These are phyloP conservation scores for Petrolisthes cinctipes DNA, from an alignment of 2,888 invertebrate species.

Conservation along the genomic window DNA sequence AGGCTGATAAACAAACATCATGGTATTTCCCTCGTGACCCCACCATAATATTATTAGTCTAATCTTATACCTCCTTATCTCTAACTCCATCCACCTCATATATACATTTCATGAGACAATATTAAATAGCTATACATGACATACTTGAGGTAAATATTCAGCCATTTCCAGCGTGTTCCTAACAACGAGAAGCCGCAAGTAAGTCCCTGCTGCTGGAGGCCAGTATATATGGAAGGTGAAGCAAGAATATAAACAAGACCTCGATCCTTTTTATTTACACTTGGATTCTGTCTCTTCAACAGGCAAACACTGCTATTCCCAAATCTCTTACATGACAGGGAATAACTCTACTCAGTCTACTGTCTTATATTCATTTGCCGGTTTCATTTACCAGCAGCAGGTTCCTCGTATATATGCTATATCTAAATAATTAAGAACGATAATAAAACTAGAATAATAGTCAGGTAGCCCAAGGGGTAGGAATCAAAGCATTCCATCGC, in stretches of 20 bases:
- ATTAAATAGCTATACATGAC: background rate
- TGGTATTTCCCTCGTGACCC: no score
- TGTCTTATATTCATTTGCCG: no score
- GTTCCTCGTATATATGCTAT: no score
- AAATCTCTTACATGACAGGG: background rate
- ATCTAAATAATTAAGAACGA: no score
- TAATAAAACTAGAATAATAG: no score
- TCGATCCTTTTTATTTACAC: background rate
- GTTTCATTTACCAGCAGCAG: no score
- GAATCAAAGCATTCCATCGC: no score
- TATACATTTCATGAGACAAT: background rate
- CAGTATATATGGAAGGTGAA: background rate
- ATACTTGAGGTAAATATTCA: conserved; percentile 13
- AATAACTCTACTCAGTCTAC: no score
- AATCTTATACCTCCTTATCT: background rate
- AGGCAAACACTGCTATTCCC: background rate
- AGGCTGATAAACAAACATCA: no score
- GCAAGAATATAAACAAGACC: conserved; percentile 2
- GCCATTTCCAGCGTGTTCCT: background rate
- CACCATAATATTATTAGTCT: background rate
- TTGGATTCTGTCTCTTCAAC: background rate
- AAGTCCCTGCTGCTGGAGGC: background rate
- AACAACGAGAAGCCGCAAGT: background rate
- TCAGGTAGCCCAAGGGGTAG: no score
- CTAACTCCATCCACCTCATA: background rate